These are phyloP conservation scores for Aricia agestis DNA, from an alignment of 1,140 invertebrate genomes.

Conservation along the genomic window DNA sequence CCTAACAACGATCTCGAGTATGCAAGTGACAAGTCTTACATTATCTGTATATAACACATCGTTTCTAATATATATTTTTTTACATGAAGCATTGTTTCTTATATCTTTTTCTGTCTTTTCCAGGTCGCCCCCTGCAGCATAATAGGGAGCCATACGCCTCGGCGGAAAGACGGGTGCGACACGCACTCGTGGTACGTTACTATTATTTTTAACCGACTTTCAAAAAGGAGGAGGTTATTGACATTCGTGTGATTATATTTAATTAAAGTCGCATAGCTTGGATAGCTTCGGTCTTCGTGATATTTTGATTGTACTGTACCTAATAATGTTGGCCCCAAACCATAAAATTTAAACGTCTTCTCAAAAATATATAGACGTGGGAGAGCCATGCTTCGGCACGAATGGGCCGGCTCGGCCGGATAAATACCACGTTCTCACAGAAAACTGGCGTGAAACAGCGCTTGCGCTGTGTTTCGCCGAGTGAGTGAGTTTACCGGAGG, in stretches of 20 bases:
- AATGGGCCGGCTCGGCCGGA: too few relatives aligned
- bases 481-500: too few relatives aligned
- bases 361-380: too few relatives aligned
- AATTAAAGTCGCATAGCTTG: too few relatives aligned
- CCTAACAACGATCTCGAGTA: background rate
- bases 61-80: background rate
- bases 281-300: too few relatives aligned
- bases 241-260: too few relatives aligned
- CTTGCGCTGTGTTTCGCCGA: too few relatives aligned
- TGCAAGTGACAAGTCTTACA: background rate
- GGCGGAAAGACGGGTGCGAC: slow-evolving; percentile 74
- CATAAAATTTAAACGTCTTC: background rate
- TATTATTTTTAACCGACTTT: slow-evolving; percentile 9
- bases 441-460: too few relatives aligned
- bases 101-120: slow-evolving; percentile 41
- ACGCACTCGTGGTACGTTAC: slow-evolving; percentile 73
- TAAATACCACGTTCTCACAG: too few relatives aligned
- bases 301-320: too few relatives aligned
- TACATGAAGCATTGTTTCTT: slow-evolving; percentile 3
- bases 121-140: slow-evolving; percentile 72
- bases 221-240: too few relatives aligned
- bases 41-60: background rate
- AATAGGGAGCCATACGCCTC: slow-evolving; percentile 74
- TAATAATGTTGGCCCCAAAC: background rate
- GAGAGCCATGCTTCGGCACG: too few relatives aligned